Evolutionary conservation across 2,113 vertebrate genomes (phyloP).

Genomic region (Euleptes europaea): DNA sequence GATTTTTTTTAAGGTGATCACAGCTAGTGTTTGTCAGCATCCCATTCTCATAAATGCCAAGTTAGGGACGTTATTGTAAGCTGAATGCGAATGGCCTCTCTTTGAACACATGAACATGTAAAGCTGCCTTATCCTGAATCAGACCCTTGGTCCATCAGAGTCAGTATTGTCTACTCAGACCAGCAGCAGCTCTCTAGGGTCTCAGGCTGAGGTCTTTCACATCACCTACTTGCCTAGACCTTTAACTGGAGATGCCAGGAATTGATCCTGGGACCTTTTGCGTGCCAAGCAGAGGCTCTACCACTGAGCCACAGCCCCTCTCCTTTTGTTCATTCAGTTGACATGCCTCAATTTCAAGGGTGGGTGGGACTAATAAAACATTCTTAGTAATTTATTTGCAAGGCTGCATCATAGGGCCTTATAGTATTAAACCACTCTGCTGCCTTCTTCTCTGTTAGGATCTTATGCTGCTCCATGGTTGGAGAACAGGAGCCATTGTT

Average conservation of each 20-base stretch:
- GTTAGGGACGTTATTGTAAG: neutral
- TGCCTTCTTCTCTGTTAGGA: conserved; percentile 67
- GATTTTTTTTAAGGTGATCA: neutral
- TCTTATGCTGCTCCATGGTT: conserved; percentile 81
- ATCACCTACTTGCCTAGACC: too few species aligned
- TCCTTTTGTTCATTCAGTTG: neutral
- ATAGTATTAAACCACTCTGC: neutral
- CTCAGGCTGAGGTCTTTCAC: too few species aligned
- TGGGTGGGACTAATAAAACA: neutral
- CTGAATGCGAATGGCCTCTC: neutral
- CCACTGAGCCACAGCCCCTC: too few species aligned
- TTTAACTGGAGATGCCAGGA: too few species aligned
- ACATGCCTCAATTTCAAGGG: neutral
- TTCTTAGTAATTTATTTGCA: neutral
- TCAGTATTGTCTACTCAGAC: too few species aligned
- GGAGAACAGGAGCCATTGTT: conserved; percentile 84
- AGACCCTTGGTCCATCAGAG: too few species aligned
- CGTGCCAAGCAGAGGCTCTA: too few species aligned
- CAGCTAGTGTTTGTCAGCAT: neutral
- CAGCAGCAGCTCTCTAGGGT: too few species aligned
- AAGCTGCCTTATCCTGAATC: too few species aligned
- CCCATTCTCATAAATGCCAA: neutral
- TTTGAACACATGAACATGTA: too few species aligned
- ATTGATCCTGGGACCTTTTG: too few species aligned
- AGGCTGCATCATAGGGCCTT: neutral